Evolutionary conservation across 2,113 vertebrate genomes (phyloP).

Genomic region (Hoplias malabaricus): DNA sequence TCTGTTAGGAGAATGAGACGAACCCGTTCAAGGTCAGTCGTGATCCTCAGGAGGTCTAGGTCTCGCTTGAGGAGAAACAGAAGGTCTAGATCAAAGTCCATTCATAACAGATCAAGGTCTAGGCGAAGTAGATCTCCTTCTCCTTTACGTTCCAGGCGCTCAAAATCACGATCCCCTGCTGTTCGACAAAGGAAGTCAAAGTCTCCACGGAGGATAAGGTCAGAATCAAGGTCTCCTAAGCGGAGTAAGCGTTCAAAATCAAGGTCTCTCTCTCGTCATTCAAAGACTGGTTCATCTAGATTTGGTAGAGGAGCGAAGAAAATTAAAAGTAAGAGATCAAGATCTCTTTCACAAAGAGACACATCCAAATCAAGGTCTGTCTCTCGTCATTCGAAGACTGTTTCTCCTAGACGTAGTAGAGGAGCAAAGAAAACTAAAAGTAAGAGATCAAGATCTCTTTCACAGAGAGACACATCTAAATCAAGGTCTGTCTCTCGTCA

Average conservation of each 20-base stretch:
- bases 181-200: constrained; percentile 62
- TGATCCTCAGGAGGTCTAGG: constrained; percentile 63
- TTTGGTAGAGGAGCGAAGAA: constrained; percentile 33
- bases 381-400: constrained; percentile 53
- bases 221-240: constrained; percentile 54
- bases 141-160: constrained; percentile 54
- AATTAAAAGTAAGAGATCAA: constrained; percentile 43
- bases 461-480: constrained; percentile 52
- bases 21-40: constrained; percentile 70
- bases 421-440: constrained; percentile 39
- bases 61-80: constrained; percentile 48
- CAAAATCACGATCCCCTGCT: constrained; percentile 67
- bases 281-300: constrained; percentile 52
- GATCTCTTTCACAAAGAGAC: constrained; percentile 48
- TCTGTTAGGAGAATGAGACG: constrained; percentile 64
- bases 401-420: constrained; percentile 42
- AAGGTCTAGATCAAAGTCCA: constrained; percentile 45
- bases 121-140: constrained; percentile 67
- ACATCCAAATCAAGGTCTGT: constrained; percentile 67
- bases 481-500: constrained; percentile 65
- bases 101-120: constrained; percentile 59
- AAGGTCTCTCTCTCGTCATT: constrained; percentile 60
- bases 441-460: constrained; percentile 49
- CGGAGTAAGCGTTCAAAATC: constrained; percentile 65
- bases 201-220: constrained; percentile 51